A percentile compares a stretch with the other conserved stretches of the same genome.
Evolutionary conservation across 2,888 invertebrate genomes (phyloP).

Genomic region (Podotricha telesiphe): DNA sequence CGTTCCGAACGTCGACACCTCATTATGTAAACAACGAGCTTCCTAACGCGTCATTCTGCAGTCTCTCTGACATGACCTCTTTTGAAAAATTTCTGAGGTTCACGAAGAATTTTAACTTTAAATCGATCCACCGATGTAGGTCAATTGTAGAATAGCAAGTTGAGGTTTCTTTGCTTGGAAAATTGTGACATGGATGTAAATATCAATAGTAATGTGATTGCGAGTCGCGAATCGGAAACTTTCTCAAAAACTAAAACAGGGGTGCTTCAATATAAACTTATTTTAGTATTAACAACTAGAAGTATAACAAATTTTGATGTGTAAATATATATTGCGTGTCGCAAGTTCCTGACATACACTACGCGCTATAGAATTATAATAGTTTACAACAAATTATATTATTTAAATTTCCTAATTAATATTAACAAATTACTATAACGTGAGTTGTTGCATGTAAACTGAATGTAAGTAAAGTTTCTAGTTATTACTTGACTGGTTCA

Average conservation of each 20-base stretch:
- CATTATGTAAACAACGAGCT: conserved; percentile 29
- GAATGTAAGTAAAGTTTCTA: no score
- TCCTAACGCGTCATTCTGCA: conserved; percentile 24
- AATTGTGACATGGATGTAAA: background rate
- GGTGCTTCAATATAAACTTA: background rate
- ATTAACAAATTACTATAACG: no score
- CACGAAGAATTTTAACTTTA: conserved; percentile 22
- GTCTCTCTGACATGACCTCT: conserved; percentile 31
- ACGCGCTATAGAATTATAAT: no score
- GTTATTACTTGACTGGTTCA: no score
- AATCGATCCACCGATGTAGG: conserved; percentile 21
- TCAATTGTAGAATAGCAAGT: conserved; percentile 2
- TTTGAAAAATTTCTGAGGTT: conserved; percentile 29
- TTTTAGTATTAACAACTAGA: no score
- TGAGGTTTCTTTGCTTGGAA: background rate
- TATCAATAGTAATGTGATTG: background rate
- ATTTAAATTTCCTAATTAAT: no score
- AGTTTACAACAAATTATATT: no score
- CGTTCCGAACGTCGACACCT: conserved; percentile 23
- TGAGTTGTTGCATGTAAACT: no score
- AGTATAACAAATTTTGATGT: no score
- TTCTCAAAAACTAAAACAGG: background rate
- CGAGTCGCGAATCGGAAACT: background rate
- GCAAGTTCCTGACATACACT: no score
- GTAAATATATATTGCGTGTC: no score